Conservation (phyloP, 2,797 vertebrate species). For the Amphiprion clarkii region DNA sequence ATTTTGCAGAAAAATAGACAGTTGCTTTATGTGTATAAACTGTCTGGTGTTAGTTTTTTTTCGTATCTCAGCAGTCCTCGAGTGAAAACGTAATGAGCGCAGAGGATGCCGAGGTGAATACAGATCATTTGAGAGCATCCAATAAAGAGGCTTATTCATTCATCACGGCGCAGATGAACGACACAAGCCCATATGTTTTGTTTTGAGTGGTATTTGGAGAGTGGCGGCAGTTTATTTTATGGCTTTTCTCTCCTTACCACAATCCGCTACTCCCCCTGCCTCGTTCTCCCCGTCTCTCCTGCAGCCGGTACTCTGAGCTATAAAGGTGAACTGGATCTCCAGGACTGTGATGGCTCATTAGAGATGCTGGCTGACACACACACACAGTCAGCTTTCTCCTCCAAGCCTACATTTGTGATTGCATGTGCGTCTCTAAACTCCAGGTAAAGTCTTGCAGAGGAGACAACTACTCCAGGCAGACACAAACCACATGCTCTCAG, state of each 20-base stretch:
- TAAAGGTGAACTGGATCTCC: constrained; percentile 49
- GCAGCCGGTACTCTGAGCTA: constrained; percentile 6
- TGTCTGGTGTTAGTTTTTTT: constrained; percentile 18
- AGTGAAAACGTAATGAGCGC: constrained; percentile 37
- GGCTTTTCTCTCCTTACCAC: constrained; percentile 4
- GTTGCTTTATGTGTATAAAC: neutral
- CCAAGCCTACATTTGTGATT: constrained; percentile 33
- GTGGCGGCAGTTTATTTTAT: constrained; percentile 28
- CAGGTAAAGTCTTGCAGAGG: constrained; percentile 26
- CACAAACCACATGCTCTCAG: constrained; percentile 11
- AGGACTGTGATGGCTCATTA: constrained; percentile 54
- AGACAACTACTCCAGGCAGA: constrained; percentile 39
- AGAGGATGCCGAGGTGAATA: constrained; percentile 43
- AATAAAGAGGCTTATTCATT: constrained; percentile 51
- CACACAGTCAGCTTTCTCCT: constrained; percentile 25
- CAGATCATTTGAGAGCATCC: constrained; percentile 37
- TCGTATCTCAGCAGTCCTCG: constrained; percentile 7
- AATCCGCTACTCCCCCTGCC: neutral
- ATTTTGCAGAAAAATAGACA: constrained; percentile 3
- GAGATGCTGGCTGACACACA: constrained; percentile 31
- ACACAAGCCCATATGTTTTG: constrained; percentile 41
- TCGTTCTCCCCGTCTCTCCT: constrained; percentile 10
- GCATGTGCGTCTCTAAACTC: constrained; percentile 34
- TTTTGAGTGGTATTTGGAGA: constrained; percentile 41
- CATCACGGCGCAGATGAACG: constrained; percentile 44